These are phyloP conservation scores for Drosophila burlai DNA, from an alignment of 1,140 invertebrate genomes.

Conservation along the genomic window DNA sequence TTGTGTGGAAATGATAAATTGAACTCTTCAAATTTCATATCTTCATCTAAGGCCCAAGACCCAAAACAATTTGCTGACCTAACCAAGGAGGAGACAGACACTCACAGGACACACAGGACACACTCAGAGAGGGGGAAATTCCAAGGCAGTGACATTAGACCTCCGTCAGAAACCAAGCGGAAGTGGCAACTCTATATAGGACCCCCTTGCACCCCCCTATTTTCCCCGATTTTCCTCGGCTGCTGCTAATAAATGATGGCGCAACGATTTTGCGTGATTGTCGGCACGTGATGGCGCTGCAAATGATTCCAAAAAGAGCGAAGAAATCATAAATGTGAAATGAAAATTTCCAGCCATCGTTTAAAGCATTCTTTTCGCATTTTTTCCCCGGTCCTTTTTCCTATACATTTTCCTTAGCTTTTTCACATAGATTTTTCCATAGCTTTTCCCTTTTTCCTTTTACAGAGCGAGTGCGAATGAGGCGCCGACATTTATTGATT, in stretches of 20 bases:
- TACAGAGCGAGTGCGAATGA: slow-evolving; percentile 29
- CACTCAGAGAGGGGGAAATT: slow-evolving; percentile 2
- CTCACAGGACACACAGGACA: neutral
- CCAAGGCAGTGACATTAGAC: slow-evolving; percentile 40
- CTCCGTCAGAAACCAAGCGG: slow-evolving; percentile 18
- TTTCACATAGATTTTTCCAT: neutral
- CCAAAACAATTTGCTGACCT: slow-evolving; percentile 44
- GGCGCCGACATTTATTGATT: slow-evolving; percentile 66
- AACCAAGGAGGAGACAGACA: neutral
- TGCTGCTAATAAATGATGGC: slow-evolving; percentile 71
- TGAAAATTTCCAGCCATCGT: slow-evolving; percentile 37
- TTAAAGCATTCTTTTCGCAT: slow-evolving; percentile 37
- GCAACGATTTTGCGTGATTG: slow-evolving; percentile 79
- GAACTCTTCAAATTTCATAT: slow-evolving; percentile 45
- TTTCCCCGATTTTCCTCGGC: slow-evolving; percentile 4
- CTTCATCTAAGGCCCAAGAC: slow-evolving; percentile 29
- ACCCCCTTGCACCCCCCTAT: neutral
- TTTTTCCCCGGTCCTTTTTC: slow-evolving; percentile 11
- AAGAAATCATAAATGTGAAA: slow-evolving; percentile 24
- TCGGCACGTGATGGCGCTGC: slow-evolving; percentile 68
- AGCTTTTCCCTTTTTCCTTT: neutral
- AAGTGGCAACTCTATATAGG: slow-evolving; percentile 36
- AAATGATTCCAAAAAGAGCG: slow-evolving; percentile 51
- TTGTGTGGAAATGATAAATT: slow-evolving; percentile 38
- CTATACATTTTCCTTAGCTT: neutral